Percentiles rank a stretch among this genome's conserved stretches.
Conservation (phyloP, 2,888 invertebrate species). For the Tridacna crocea region DNA sequence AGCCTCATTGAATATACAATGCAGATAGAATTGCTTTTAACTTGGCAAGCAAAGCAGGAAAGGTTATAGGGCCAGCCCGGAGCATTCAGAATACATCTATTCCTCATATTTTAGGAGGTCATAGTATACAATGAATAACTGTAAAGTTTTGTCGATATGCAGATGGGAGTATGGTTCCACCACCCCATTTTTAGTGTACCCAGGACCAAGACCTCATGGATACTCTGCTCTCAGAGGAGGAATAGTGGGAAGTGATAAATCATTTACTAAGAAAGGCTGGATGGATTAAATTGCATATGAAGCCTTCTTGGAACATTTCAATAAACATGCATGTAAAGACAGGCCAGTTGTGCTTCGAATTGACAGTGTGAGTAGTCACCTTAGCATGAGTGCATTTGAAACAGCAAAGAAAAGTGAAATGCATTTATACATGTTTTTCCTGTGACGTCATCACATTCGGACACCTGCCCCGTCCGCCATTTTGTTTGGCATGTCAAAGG, state of each 20-base stretch:
- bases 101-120: slow-evolving; percentile 45
- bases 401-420: slow-evolving; percentile 39
- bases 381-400: slow-evolving; percentile 39
- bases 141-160: slow-evolving; percentile 56
- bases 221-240: slow-evolving; percentile 46
- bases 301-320: slow-evolving; percentile 47
- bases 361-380: slow-evolving; percentile 56
- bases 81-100: slow-evolving; percentile 21
- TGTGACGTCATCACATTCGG: no score
- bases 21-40: slow-evolving; percentile 45
- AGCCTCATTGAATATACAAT: slow-evolving; percentile 38
- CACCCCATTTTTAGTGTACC: slow-evolving; percentile 48
- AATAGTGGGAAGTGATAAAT: slow-evolving; percentile 26
- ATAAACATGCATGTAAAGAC: slow-evolving; percentile 40
- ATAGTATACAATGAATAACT: slow-evolving; percentile 42
- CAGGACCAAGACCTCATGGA: slow-evolving; percentile 42
- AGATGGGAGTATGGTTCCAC: slow-evolving; percentile 52
- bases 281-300: slow-evolving; percentile 45
- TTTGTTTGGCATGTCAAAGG: no score
- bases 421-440: slow-evolving; percentile 41
- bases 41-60: slow-evolving; percentile 38
- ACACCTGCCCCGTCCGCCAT: no score
- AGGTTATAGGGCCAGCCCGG: slow-evolving; percentile 40
- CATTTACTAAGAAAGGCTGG: slow-evolving; percentile 56
- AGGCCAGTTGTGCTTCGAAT: slow-evolving; percentile 48